Evolutionary conservation across 2,888 invertebrate genomes (phyloP), one percentile per base, ranked within the genome.

Genomic region (Xestobium rufovillosum): DNA sequence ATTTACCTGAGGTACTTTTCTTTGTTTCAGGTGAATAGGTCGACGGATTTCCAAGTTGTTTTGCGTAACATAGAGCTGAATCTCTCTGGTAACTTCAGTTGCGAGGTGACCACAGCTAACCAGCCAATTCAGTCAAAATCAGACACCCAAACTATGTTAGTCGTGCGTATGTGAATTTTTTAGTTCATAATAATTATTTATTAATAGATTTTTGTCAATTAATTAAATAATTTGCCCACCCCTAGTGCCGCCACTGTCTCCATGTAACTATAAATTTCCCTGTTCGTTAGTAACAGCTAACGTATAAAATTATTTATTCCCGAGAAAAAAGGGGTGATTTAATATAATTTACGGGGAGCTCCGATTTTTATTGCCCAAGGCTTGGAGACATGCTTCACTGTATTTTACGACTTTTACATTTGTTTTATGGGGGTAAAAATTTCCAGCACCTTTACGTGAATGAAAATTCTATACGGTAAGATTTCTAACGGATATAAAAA

Each of bases 41-140:
- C 85, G 12, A 83, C 84, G 61, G 79, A 80, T 40, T 78, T 77
- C 31, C 82, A 83, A 65, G 84, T 84, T 34, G 69, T 80, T 42
- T 73, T 85, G 43, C 71, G 73, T 47, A 72, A 78, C 48, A 72
- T 85, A 54, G 80, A 81, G 50, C 77, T 82, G 51, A 72, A 71
- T 34, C 66, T 83, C 36, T 76, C 83, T 23, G 85, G 85, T 3
- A 82, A 81, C 70, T 84, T 83, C 67, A 80, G 76, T 57, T 85
- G 85, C 59, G 85, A 85, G 65, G 83, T 84, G 43, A 83, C 83
- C 4, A 80, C 80, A 1, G 83, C 83, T 54, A 53, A 51, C 6
- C 78, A 79, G 4, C 74, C 74, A 26, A 81, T 83, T 60, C 75
- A 78, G 12, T 83, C 83, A 2, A 75, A 75, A 51, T 72, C 72